phyloP scores from a whole-genome alignment of 2,113 vertebrate species.

The Phylloscopus trochilus region DNA sequence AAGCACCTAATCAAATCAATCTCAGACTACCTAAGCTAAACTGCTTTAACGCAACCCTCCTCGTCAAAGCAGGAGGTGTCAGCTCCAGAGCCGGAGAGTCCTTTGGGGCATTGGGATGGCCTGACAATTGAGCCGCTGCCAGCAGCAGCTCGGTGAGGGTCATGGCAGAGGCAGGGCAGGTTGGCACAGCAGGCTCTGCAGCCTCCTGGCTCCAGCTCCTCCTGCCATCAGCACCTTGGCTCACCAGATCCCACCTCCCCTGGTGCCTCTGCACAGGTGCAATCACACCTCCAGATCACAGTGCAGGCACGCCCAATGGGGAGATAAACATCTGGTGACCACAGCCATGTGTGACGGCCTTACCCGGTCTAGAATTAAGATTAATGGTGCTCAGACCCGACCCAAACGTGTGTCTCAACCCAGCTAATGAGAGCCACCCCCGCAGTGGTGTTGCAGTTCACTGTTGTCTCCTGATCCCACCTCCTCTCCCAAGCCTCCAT shows the following conservation, averaged over 20 bases:
- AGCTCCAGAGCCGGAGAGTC: neutral
- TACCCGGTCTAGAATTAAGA: neutral
- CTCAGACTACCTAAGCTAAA: neutral
- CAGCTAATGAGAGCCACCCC: neutral
- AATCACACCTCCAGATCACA: neutral
- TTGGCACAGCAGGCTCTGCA: neutral
- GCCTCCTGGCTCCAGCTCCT: neutral
- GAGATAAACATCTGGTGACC: conserved; percentile 50
- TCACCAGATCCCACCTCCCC: neutral
- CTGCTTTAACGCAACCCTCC: neutral
- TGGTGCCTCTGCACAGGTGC: neutral
- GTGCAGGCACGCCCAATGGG: neutral
- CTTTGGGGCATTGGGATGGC: neutral
- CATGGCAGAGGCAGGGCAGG: neutral
- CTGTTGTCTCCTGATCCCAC: neutral
- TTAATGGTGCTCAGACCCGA: neutral
- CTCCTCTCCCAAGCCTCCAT: neutral
- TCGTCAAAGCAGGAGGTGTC: neutral
- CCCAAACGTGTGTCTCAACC: neutral
- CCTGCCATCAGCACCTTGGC: neutral
- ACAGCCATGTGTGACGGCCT: neutral
- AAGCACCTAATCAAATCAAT: neutral
- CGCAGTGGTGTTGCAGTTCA: neutral
- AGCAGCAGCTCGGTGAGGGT: accelerated
- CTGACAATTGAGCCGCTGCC: accelerated